A percentile compares a stretch with the other conserved stretches of the same genome.
Evolutionary conservation across 2,113 vertebrate genomes (phyloP).

Genomic region (Atractosteus spatula): DNA sequence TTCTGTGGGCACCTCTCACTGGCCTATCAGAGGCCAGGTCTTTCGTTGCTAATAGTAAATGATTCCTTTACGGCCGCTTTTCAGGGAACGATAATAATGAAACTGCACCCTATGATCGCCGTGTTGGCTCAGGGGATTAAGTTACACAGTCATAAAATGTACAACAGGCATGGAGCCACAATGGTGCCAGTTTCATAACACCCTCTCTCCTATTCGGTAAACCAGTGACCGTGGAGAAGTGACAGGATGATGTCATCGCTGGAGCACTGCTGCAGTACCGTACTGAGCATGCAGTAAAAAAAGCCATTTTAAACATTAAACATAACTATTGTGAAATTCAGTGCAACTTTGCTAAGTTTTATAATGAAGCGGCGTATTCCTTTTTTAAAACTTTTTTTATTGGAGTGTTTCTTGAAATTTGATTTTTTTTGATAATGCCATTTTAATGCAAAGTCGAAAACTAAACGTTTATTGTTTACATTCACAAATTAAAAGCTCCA

Average conservation of each 20-base stretch:
- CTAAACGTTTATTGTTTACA: neutral
- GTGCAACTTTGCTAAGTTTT: neutral
- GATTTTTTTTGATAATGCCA: neutral
- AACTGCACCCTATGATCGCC: neutral
- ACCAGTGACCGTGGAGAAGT: constrained; percentile 26
- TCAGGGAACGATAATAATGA: constrained; percentile 28
- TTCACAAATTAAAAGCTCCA: too few species aligned
- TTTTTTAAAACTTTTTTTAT: neutral
- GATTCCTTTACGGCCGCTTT: constrained; percentile 37
- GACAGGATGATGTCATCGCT: constrained; percentile 65
- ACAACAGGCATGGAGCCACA: neutral
- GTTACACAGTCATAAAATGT: neutral
- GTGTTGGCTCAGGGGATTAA: constrained; percentile 19
- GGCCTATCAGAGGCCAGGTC: constrained; percentile 56
- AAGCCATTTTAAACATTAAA: constrained; percentile 7
- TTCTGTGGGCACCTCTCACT: constrained; percentile 32
- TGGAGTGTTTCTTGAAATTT: neutral
- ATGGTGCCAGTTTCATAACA: constrained; percentile 10
- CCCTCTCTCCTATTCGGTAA: neutral
- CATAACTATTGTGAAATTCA: neutral
- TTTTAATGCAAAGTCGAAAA: neutral
- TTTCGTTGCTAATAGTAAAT: constrained; percentile 55
- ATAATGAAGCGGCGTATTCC: neutral
- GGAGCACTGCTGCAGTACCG: constrained; percentile 29
- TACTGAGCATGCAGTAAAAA: constrained; percentile 26